phyloP scores from a whole-genome alignment of 2,113 vertebrate genomes.

The Zosterops borbonicus region DNA sequence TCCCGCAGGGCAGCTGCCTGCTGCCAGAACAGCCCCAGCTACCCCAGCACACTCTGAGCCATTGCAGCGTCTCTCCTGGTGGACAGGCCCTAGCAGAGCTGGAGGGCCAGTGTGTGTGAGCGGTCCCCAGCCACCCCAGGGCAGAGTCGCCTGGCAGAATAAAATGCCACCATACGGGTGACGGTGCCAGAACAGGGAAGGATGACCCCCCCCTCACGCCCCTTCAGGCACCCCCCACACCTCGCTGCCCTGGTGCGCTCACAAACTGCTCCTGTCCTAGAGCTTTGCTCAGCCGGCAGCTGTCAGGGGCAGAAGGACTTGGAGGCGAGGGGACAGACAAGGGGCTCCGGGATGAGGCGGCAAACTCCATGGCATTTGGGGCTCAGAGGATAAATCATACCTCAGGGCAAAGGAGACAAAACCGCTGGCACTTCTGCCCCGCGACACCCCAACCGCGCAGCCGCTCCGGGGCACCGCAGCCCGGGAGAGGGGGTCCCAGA shows the following conservation, averaged over 20 bases:
- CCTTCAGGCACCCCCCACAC: too few species aligned
- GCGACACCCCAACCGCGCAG: not conserved
- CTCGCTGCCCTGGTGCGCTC: not conserved
- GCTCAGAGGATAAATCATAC: not conserved
- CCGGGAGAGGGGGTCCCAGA: not conserved
- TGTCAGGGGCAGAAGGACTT: not conserved
- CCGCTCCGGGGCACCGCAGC: not conserved
- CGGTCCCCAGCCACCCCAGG: fast-evolving
- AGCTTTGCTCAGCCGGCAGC: not conserved
- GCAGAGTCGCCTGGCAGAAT: not conserved
- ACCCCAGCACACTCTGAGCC: not conserved
- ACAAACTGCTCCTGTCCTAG: not conserved
- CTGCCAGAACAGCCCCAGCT: not conserved
- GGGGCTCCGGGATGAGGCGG: not conserved
- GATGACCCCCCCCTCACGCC: fast-evolving
- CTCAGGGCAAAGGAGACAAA: not conserved
- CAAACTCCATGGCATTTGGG: not conserved
- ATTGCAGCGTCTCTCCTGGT: not conserved
- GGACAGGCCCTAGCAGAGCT: not conserved
- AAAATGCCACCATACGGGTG: not conserved
- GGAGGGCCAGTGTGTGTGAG: not conserved
- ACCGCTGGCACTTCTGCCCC: not conserved
- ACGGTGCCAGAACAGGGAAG: not conserved
- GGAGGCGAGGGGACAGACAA: not conserved
- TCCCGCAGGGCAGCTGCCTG: not conserved